Percentiles rank a stretch among this genome's conserved stretches.
These are phyloP conservation scores for Microchirus variegatus DNA, from an alignment of 2,797 vertebrate species.

Conservation along the genomic window DNA sequence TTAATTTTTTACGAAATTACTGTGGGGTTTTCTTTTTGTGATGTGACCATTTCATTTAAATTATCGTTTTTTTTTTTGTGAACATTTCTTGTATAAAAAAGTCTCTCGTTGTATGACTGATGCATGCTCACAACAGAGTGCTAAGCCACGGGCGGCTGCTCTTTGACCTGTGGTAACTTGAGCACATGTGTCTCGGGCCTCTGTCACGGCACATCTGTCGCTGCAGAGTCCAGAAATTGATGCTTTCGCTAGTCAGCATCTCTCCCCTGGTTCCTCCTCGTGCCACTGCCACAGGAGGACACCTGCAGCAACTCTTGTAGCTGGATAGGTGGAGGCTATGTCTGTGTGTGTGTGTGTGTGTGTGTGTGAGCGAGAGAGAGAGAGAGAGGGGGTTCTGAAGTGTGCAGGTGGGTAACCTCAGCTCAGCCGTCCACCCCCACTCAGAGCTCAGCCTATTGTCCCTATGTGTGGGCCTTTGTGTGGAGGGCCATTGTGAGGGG, in stretches of 20 bases:
- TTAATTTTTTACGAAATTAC: too few species aligned
- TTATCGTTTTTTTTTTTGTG: too few species aligned
- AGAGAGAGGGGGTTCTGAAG: constrained; percentile 61
- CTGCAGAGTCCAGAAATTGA: constrained; percentile 29
- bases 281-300: constrained; percentile 69
- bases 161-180: constrained; percentile 36
- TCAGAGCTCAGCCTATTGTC: constrained; percentile 72
- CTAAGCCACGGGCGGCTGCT: background rate
- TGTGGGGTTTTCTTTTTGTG: too few species aligned
- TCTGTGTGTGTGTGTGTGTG: constrained; percentile 8
- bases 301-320: constrained; percentile 70
- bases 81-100: background rate
- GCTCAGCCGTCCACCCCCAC: constrained; percentile 67
- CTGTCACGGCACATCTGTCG: constrained; percentile 19
- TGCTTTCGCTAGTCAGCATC: constrained; percentile 29
- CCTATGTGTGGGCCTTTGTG: constrained; percentile 78
- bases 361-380: background rate
- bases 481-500: constrained; percentile 73
- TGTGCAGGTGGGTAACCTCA: constrained; percentile 81
- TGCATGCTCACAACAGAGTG: constrained; percentile 1
- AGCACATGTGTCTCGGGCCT: constrained; percentile 12
- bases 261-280: constrained; percentile 37
- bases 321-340: constrained; percentile 20
- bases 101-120: background rate
- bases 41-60: too few species aligned